Conservation (phyloP, 2,888 invertebrate species). For the Melanophora roralis region DNA sequence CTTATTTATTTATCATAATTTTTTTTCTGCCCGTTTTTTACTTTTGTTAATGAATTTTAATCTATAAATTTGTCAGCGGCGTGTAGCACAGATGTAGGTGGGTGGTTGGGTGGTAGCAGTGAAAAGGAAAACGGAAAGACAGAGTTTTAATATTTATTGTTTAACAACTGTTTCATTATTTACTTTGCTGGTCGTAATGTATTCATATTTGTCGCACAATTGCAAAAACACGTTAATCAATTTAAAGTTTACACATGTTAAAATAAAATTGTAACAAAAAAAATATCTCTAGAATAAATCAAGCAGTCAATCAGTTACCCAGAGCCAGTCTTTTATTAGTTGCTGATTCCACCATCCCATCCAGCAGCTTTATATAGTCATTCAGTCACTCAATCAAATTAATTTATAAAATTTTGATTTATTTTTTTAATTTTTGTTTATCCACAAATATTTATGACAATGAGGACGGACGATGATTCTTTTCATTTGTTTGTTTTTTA, state of each 20-base stretch:
- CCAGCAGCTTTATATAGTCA: too few species aligned
- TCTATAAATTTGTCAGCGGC: constrained; percentile 5
- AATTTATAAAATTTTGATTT: constrained; percentile 39
- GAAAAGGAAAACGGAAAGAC: not conserved
- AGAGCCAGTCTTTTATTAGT: not conserved
- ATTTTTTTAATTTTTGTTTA: constrained; percentile 25
- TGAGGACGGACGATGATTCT: not conserved
- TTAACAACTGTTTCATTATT: constrained; percentile 58
- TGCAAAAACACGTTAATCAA: constrained; percentile 54
- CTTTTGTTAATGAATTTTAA: constrained; percentile 43
- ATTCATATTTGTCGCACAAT: constrained; percentile 61
- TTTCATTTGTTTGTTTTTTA: constrained; percentile 5
- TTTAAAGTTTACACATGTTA: constrained; percentile 52
- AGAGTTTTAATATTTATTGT: constrained; percentile 41
- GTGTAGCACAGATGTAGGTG: not conserved
- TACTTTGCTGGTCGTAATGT: constrained; percentile 44
- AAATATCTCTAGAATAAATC: constrained; percentile 4
- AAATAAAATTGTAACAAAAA: constrained; percentile 32
- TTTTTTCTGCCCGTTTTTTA: not conserved
- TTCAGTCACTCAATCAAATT: constrained; percentile 56
- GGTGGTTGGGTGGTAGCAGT: too few species aligned
- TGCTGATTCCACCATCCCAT: not conserved
- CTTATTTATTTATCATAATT: constrained; percentile 38
- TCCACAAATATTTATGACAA: constrained; percentile 12
- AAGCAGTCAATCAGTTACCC: constrained; percentile 22